A percentile compares a stretch with the other conserved stretches of the same genome.
phyloP scores from a whole-genome alignment of 2,113 vertebrate species.

The Heliornis fulica region DNA sequence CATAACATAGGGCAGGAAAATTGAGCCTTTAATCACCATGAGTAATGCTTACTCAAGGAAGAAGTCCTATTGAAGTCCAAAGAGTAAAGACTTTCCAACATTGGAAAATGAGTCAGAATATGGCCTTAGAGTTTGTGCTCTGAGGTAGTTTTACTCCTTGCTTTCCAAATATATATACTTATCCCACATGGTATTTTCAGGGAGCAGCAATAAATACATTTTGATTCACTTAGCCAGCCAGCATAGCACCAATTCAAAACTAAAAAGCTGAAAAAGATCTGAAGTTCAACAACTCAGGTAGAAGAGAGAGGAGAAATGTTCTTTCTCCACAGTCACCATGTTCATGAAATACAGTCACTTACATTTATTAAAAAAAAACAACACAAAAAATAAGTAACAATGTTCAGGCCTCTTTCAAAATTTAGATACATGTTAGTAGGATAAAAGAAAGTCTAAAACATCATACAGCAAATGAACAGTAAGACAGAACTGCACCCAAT shows the following conservation, averaged over 20 bases:
- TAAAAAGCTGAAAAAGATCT: not conserved
- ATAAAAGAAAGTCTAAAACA: not conserved
- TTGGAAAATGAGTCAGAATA: constrained; percentile 23
- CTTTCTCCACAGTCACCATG: not conserved
- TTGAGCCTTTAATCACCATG: constrained; percentile 15
- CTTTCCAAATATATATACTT: not conserved
- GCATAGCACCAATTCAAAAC: not conserved
- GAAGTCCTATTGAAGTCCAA: not conserved
- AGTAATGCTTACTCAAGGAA: constrained; percentile 42
- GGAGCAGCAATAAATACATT: not conserved
- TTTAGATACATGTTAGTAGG: not conserved
- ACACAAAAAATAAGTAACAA: no score
- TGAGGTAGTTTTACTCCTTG: not conserved
- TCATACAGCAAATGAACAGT: not conserved
- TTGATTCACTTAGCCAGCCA: not conserved
- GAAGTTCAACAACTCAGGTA: not conserved
- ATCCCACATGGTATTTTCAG: not conserved
- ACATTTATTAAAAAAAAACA: not conserved
- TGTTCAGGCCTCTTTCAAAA: not conserved
- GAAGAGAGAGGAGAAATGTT: not conserved
- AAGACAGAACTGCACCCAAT: not conserved
- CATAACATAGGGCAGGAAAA: constrained; percentile 6
- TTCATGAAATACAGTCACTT: fast-evolving
- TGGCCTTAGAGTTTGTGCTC: not conserved
- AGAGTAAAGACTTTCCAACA: not conserved